Evolutionary conservation across 1,140 invertebrate species (phyloP).

Genomic region (Gonioctena quinquepunctata): DNA sequence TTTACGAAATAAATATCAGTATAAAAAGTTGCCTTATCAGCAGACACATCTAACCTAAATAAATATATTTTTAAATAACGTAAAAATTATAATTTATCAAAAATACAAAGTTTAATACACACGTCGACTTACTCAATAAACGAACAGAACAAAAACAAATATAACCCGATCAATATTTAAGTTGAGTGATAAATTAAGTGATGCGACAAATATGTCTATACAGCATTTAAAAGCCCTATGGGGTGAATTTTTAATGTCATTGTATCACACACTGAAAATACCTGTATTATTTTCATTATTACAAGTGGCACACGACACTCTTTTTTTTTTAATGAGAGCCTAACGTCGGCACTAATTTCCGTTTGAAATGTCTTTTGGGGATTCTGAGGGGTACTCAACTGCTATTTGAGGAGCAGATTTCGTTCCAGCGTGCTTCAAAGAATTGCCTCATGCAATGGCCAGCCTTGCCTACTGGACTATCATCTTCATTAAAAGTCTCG

Average conservation of each 20-base stretch:
- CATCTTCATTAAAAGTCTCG: conserved; percentile 96
- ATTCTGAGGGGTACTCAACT: not conserved
- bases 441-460: conserved; percentile 89
- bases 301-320: not conserved
- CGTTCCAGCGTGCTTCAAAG: conserved; percentile 87
- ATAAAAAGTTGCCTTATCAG: conserved; percentile 17
- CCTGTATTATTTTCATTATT: too few species aligned
- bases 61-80: conserved; percentile 30
- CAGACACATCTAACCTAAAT: conserved; percentile 25
- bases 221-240: too few species aligned
- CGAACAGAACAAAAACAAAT: conserved; percentile 25
- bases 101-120: conserved; percentile 34
- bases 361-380: not conserved
- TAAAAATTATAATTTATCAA: conserved; percentile 25
- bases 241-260: not conserved
- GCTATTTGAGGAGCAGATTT: conserved; percentile 53
- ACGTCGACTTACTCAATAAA: conserved; percentile 1
- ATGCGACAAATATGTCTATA: too few species aligned
- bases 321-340: not conserved
- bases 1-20: conserved; percentile 22
- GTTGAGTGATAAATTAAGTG: conserved; percentile 26
- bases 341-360: not conserved
- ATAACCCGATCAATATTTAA: too few species aligned
- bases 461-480: conserved; percentile 92
- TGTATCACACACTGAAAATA: not conserved